These are phyloP conservation scores for Dromococcyx pavoninus DNA, from an alignment of 2,797 vertebrate genomes.

Conservation along the genomic window DNA sequence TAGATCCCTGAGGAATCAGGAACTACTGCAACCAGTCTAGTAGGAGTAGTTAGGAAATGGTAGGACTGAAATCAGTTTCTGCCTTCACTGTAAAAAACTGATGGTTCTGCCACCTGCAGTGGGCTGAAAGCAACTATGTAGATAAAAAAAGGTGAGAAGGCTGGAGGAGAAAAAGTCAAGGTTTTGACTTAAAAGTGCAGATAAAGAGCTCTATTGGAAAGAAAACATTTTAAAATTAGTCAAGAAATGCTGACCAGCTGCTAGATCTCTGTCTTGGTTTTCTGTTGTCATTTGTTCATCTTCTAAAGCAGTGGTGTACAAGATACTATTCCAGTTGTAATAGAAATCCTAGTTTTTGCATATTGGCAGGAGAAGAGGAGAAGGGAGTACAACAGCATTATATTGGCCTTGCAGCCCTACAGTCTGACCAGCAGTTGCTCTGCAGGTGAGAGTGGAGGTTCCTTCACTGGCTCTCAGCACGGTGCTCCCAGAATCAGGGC, in stretches of 20 bases:
- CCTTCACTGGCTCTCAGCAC: background rate
- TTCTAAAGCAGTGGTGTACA: background rate
- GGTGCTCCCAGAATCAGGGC: background rate
- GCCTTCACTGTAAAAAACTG: background rate
- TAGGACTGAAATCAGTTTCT: background rate
- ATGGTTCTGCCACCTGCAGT: background rate
- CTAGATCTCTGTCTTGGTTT: background rate
- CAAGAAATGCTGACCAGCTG: background rate
- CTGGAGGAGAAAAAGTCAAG: background rate
- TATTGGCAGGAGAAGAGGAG: background rate
- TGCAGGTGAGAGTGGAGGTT: background rate
- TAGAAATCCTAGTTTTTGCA: background rate
- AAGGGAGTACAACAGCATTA: background rate
- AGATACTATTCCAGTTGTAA: background rate
- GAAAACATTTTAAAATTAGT: background rate
- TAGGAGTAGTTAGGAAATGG: background rate
- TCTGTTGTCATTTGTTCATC: background rate
- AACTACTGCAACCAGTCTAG: background rate
- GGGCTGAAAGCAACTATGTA: background rate
- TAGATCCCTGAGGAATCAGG: background rate
- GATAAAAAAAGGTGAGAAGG: background rate
- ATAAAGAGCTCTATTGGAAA: background rate
- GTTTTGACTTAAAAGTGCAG: background rate
- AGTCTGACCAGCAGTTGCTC: background rate
- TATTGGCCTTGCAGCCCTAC: background rate